phyloP scores from a whole-genome alignment of 1,140 invertebrate species.

The Lepidurus packardi region DNA sequence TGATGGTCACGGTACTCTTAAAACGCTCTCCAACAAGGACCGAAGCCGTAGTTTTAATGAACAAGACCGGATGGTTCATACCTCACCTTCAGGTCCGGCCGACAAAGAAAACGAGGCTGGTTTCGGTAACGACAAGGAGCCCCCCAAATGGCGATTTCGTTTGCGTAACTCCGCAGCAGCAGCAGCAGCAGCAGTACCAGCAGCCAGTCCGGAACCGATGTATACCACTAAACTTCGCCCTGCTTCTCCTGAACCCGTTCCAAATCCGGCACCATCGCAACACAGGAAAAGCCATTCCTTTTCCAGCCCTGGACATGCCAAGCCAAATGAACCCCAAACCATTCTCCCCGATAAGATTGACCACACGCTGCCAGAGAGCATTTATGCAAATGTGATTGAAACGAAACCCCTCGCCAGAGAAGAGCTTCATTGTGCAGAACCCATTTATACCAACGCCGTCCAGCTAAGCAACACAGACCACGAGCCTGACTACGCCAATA shows the following conservation, averaged over 20 bases:
- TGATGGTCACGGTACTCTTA: constrained; percentile 35
- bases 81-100: background rate
- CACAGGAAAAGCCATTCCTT: background rate
- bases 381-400: constrained; percentile 13
- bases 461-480: background rate
- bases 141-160: constrained; percentile 29
- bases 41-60: constrained; percentile 35
- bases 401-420: background rate
- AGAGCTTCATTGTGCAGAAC: background rate
- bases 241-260: background rate
- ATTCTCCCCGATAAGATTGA: background rate
- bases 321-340: background rate
- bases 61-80: constrained; percentile 26
- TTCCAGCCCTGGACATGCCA: background rate
- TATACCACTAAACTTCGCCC: background rate
- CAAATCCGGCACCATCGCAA: background rate
- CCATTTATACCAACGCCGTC: background rate
- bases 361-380: background rate
- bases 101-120: constrained; percentile 1
- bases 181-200: background rate
- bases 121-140: constrained; percentile 31
- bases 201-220: background rate
- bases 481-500: background rate
- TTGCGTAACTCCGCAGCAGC: background rate
- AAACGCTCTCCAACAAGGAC: background rate